A percentile compares a stretch with the other conserved stretches of the same genome.
phyloP scores from a whole-genome alignment of 2,113 vertebrate genomes.

The Pavo muticus region DNA sequence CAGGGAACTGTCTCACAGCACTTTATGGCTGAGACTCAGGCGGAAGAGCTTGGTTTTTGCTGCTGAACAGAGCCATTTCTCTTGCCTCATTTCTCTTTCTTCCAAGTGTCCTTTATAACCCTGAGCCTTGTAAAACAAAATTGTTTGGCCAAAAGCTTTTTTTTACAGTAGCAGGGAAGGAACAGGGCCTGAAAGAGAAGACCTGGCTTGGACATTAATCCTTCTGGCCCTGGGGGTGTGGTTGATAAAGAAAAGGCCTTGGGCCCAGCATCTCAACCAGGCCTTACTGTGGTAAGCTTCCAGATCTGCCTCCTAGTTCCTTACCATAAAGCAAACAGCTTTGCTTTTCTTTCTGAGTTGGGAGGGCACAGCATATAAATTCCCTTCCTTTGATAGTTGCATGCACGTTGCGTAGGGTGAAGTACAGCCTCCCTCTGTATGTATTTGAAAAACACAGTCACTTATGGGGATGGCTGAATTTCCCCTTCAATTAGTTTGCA shows the following conservation, averaged over 20 bases:
- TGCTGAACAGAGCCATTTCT: background rate
- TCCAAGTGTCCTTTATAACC: background rate
- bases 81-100: background rate
- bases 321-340: background rate
- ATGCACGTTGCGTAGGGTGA: background rate
- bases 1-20: background rate
- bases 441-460: slow-evolving; percentile 32
- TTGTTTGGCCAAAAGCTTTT: background rate
- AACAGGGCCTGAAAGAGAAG: background rate
- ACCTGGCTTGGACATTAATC: background rate
- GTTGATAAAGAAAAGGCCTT: background rate
- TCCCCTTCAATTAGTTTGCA: slow-evolving; percentile 2
- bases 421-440: background rate
- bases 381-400: slow-evolving; percentile 16
- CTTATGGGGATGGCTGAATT: slow-evolving; percentile 3
- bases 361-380: background rate
- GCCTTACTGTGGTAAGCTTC: background rate
- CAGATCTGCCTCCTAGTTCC: background rate
- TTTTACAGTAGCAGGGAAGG: background rate
- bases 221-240: background rate
- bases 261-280: accelerated
- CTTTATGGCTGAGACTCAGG: background rate
- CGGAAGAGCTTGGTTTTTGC: background rate
- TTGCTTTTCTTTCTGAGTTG: background rate
- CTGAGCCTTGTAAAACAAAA: background rate